phyloP scores from a whole-genome alignment of 1,140 invertebrate species.

The Colletes gigas region DNA sequence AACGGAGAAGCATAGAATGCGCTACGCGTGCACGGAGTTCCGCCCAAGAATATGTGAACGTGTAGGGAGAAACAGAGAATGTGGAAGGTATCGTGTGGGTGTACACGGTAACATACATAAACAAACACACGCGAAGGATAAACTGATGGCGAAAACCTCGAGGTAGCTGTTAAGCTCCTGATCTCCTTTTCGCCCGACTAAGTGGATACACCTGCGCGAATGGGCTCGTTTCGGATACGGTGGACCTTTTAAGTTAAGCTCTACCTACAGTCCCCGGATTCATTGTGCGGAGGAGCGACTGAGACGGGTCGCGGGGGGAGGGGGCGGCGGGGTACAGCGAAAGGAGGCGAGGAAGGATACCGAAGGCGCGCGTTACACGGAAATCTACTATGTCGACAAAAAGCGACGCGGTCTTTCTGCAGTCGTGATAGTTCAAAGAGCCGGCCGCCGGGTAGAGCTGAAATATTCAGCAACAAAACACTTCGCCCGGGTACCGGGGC shows the following conservation, averaged over 20 bases:
- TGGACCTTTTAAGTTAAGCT: slow-evolving; percentile 67
- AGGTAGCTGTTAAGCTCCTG: slow-evolving; percentile 64
- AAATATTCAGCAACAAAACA: slow-evolving; percentile 58
- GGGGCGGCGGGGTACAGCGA: slow-evolving; percentile 11
- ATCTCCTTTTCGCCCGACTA: slow-evolving; percentile 65
- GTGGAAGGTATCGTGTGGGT: background rate
- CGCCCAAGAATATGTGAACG: too few relatives aligned
- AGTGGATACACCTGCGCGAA: slow-evolving; percentile 67
- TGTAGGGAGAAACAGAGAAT: background rate
- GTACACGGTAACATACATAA: background rate
- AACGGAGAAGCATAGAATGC: background rate
- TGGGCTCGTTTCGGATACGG: slow-evolving; percentile 65
- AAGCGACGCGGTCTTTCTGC: slow-evolving; percentile 52
- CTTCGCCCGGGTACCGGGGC: slow-evolving; percentile 19
- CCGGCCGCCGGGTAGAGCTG: slow-evolving; percentile 16
- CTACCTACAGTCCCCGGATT: slow-evolving; percentile 51
- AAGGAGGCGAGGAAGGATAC: slow-evolving; percentile 47
- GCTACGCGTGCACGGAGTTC: background rate
- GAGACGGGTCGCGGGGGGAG: background rate
- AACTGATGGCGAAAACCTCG: slow-evolving; percentile 60
- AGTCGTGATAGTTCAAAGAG: slow-evolving; percentile 54
- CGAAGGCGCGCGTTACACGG: slow-evolving; percentile 54
- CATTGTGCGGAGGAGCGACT: slow-evolving; percentile 50
- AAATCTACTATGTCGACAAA: slow-evolving; percentile 66
- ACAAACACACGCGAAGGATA: slow-evolving; percentile 42